These are phyloP conservation scores for Conus ventricosus DNA, from an alignment of 1,140 invertebrate species.

Conservation along the genomic window DNA sequence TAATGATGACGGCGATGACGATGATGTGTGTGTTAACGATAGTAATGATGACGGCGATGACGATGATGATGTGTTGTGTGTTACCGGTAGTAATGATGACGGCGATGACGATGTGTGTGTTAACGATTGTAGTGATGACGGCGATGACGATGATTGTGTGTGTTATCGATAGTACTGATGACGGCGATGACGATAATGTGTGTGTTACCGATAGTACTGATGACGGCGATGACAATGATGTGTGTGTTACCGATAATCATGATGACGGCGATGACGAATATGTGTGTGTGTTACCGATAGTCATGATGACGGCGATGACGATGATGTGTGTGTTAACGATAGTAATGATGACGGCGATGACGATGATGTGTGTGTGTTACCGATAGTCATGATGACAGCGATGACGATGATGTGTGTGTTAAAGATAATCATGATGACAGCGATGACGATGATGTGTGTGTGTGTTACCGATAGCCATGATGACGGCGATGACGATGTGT, in stretches of 20 bases:
- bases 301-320: background rate
- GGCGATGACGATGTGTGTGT: too few relatives aligned
- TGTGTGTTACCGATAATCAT: background rate
- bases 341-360: background rate
- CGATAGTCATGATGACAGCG: background rate
- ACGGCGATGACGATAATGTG: background rate
- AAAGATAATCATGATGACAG: background rate
- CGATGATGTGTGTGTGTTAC: background rate
- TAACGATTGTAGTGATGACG: too few relatives aligned
- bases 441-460: background rate
- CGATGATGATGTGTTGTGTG: too few relatives aligned
- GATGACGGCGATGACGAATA: background rate
- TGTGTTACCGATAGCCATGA: too few relatives aligned
- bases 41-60: too few relatives aligned
- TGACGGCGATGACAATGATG: background rate
- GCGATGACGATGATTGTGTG: too few relatives aligned
- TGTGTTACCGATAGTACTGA: background rate
- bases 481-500: too few relatives aligned
- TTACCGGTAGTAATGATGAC: too few relatives aligned
- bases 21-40: too few relatives aligned
- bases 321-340: background rate
- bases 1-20: too few relatives aligned
- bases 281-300: too few relatives aligned
- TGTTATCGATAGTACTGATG: too few relatives aligned
- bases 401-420: background rate